phyloP scores from a whole-genome alignment of 2,888 invertebrate genomes.

The Ecdyonurus torrentis region DNA sequence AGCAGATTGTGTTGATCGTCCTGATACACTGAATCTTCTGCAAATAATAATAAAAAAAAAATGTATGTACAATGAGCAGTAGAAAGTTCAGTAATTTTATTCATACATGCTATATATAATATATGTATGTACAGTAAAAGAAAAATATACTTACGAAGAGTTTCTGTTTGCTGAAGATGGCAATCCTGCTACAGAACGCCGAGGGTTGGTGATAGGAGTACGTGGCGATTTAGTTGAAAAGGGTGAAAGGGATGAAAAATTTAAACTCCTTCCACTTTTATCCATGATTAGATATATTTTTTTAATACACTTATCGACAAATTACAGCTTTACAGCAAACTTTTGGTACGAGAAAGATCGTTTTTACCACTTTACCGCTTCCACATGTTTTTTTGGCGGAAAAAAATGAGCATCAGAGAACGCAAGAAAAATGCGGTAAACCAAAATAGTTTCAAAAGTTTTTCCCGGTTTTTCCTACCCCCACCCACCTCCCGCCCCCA shows the following conservation, averaged over 20 bases:
- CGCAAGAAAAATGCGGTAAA: too few species aligned
- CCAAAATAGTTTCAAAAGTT: too few species aligned
- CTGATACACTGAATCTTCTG: constrained; percentile 34
- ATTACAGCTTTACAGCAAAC: too few species aligned
- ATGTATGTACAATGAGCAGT: background rate
- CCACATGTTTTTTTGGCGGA: too few species aligned
- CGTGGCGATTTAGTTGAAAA: background rate
- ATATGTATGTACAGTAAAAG: background rate
- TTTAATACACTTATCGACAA: too few species aligned
- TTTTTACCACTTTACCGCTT: too few species aligned
- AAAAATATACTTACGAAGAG: background rate
- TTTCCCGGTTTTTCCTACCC: too few species aligned
- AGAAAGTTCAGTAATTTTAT: too few species aligned
- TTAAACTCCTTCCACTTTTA: background rate
- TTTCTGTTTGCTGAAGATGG: background rate
- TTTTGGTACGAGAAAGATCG: too few species aligned
- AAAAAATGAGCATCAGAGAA: too few species aligned
- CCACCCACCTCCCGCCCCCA: too few species aligned
- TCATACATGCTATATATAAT: background rate
- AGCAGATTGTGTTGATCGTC: constrained; percentile 45
- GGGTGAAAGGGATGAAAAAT: background rate
- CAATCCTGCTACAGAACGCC: background rate
- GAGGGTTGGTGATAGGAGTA: background rate
- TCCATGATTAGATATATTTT: background rate
- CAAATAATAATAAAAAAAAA: background rate